phyloP scores from a whole-genome alignment of 2,888 invertebrate genomes.

The Melipona bicolor region DNA sequence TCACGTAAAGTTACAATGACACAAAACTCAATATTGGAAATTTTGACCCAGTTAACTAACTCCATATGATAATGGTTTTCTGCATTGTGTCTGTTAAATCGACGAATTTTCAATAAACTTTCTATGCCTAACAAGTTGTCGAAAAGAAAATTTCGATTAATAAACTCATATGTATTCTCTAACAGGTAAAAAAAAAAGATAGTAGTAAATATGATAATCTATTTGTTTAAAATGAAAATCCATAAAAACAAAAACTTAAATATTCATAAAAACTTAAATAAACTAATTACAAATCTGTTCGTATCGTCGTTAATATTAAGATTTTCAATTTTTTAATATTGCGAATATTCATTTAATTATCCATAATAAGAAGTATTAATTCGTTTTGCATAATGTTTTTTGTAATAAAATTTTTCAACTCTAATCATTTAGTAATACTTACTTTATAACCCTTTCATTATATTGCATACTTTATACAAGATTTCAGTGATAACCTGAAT shows the following conservation, averaged over 20 bases:
- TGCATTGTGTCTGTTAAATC: conserved; percentile 37
- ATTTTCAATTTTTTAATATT: too few species aligned
- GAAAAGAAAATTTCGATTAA: conserved; percentile 7
- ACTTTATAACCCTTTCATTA: too few species aligned
- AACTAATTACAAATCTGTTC: too few species aligned
- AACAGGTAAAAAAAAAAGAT: background rate
- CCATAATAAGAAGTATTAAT: too few species aligned
- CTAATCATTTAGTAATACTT: too few species aligned
- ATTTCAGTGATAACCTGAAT: too few species aligned
- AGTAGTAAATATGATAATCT: background rate
- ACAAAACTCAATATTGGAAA: conserved; percentile 56
- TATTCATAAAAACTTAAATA: too few species aligned
- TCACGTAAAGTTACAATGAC: conserved; percentile 23
- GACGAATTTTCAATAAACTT: conserved; percentile 10
- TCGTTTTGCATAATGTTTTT: too few species aligned
- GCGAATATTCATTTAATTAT: too few species aligned
- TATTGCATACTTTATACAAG: too few species aligned
- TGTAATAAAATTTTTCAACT: too few species aligned
- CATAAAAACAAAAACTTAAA: background rate
- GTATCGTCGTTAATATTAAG: too few species aligned
- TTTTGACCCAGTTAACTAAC: conserved; percentile 48
- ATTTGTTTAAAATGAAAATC: background rate
- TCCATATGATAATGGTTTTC: conserved; percentile 30
- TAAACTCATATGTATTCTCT: background rate
- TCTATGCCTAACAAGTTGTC: background rate